Evolutionary conservation across 2,888 invertebrate genomes (phyloP).

Genomic region (Heliconius hortense): DNA sequence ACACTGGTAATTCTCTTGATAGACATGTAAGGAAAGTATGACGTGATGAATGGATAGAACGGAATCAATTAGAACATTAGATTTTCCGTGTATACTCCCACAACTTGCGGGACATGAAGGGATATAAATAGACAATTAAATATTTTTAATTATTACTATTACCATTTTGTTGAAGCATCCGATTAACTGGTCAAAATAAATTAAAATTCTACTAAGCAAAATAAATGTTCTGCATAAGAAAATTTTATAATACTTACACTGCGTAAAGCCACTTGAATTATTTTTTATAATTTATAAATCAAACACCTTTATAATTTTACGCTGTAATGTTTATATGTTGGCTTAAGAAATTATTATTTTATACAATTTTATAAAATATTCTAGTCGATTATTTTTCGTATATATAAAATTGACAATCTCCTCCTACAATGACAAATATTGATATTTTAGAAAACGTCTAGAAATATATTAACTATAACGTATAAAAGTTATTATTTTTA

Average conservation of each 20-base stretch:
- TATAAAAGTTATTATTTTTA: too few relatives aligned
- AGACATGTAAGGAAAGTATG: background rate
- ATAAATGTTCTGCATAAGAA: background rate
- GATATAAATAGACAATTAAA: background rate
- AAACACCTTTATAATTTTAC: background rate
- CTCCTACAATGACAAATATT: background rate
- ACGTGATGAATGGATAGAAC: background rate
- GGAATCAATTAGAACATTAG: background rate
- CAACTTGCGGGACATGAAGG: too few relatives aligned
- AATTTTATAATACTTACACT: background rate
- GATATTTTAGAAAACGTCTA: slow-evolving; percentile 3
- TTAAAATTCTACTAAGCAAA: background rate
- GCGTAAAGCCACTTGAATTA: background rate
- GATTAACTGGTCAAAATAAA: background rate
- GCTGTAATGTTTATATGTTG: background rate
- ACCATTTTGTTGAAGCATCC: background rate
- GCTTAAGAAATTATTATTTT: background rate
- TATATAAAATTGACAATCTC: background rate
- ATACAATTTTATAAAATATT: background rate
- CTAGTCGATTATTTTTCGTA: background rate
- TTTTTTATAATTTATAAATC: background rate
- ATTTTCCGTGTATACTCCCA: background rate
- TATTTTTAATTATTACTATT: background rate
- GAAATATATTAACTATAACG: background rate
- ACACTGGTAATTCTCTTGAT: background rate